phyloP scores from a whole-genome alignment of 2,797 vertebrate species.

The Myiotriccus ornatus region DNA sequence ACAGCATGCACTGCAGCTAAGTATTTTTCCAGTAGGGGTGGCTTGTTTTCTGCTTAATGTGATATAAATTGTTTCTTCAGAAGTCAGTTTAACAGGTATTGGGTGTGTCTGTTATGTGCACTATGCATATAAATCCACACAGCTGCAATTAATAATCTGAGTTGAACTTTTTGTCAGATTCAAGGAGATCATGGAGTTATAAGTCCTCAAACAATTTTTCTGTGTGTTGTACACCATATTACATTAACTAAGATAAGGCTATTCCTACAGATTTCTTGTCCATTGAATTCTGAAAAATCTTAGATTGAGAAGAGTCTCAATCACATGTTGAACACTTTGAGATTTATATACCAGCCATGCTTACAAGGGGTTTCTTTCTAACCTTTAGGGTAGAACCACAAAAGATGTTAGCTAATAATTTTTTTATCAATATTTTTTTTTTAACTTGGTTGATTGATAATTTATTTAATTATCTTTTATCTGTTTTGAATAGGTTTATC shows the following conservation, averaged over 20 bases:
- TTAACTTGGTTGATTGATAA: background rate
- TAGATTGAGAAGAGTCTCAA: background rate
- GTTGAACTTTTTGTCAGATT: background rate
- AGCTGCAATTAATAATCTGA: background rate
- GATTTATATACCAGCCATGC: background rate
- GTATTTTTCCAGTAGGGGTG: background rate
- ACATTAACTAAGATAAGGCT: background rate
- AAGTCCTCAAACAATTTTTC: background rate
- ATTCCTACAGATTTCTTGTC: background rate
- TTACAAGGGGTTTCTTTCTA: background rate
- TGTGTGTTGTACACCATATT: background rate
- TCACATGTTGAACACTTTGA: background rate
- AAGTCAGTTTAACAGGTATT: background rate
- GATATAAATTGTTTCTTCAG: background rate
- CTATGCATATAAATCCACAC: background rate
- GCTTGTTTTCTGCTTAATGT: background rate
- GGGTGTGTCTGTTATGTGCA: background rate
- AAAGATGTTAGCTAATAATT: background rate
- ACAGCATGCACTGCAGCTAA: background rate
- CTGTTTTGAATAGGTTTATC: background rate
- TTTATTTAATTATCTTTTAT: background rate
- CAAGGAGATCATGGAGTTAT: fast-evolving
- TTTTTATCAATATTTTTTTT: background rate
- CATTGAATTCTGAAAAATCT: background rate
- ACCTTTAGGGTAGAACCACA: background rate